Base-by-base conservation (phyloP, 2,888 invertebrate species). In the Sminthurides aquaticus region DNA sequence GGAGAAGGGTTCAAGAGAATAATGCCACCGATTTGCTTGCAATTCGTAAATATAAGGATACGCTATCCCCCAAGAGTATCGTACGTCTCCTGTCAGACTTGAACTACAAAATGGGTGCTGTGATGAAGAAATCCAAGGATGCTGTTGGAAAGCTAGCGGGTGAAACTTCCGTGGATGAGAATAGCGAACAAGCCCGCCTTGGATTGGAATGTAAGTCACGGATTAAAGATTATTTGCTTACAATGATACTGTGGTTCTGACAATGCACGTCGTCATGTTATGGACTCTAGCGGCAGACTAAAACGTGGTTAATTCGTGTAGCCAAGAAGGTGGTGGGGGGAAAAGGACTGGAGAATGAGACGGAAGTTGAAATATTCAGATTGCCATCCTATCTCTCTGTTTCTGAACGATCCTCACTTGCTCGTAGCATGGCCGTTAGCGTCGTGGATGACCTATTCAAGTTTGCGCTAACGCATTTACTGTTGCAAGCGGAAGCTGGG, bases 401-500 rank as follows among this genome's bases (percentile, higher is more conserved):
- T 5, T 24, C 56, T 2, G 62, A 62, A 8, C 34, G 49, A 25
- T 24, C 18, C 11, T 20, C 57, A 26, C 24, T 65, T 3, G 60
- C 61, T 8, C 61, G 49, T 52, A 58, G 57, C 18, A 59, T 60
- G 0, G 69, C 69, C n/a, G 66, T 65, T 49, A 29, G 43, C 29
- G 56, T 67, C n/a, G 57, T 69, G 22, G 49, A 57, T 26, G 69
- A 69, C 34, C 61, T 67, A 28, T 57, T 65, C 54, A 59, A 65
- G 43, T 27, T 67, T 20, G 69, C 65, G 1, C 56, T 69, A 22
- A 67, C 69, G 2, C 62, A 61, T 18, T 49, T 69, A 58, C 56
- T 69, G 11, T 27, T 63, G 8, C 55, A 65, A 34, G 69, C 69
- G 8, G 69, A 67, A 26, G 59, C 61, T 54, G 69, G 67, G 18